A percentile compares a stretch with the other conserved stretches of the same genome.
Conservation (phyloP, 2,888 invertebrate genomes). For the Protodeltote pygarga region DNA sequence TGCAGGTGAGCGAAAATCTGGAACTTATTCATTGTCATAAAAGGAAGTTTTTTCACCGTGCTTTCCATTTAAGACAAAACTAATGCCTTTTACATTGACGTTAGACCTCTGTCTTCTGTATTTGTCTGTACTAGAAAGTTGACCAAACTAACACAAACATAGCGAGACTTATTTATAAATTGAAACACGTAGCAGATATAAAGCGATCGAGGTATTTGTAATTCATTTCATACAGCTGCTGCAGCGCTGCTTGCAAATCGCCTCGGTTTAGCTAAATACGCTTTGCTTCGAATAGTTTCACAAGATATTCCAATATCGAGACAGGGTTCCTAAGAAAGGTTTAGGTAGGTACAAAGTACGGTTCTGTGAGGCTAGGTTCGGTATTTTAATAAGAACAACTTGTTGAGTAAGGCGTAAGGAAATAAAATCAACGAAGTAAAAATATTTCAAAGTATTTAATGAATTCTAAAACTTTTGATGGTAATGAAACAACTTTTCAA, state of each 20-base stretch:
- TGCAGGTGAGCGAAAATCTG: no score
- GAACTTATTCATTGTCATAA: no score
- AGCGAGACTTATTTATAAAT: slow-evolving; percentile 6
- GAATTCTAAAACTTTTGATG: no score
- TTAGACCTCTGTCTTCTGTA: no score
- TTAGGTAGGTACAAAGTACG: background rate
- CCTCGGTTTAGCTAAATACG: slow-evolving; percentile 20
- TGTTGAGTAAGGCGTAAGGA: no score
- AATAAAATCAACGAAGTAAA: no score
- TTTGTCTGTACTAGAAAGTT: background rate
- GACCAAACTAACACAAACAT: no score
- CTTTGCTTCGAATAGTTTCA: slow-evolving; percentile 22
- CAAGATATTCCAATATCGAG: slow-evolving; percentile 32
- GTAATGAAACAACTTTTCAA: no score
- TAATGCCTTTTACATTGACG: no score
- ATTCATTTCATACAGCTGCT: slow-evolving; percentile 32
- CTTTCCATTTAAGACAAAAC: no score
- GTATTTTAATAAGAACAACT: slow-evolving; percentile 9
- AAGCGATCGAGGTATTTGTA: slow-evolving; percentile 43
- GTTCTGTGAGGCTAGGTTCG: background rate
- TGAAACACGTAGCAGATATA: slow-evolving; percentile 16
- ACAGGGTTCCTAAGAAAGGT: slow-evolving; percentile 2
- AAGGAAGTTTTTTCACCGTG: no score
- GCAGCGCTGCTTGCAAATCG: slow-evolving; percentile 40
- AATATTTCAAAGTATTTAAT: no score